Evolutionary conservation across 2,113 vertebrate genomes (phyloP).

Genomic region (Ariopsis seemanni): DNA sequence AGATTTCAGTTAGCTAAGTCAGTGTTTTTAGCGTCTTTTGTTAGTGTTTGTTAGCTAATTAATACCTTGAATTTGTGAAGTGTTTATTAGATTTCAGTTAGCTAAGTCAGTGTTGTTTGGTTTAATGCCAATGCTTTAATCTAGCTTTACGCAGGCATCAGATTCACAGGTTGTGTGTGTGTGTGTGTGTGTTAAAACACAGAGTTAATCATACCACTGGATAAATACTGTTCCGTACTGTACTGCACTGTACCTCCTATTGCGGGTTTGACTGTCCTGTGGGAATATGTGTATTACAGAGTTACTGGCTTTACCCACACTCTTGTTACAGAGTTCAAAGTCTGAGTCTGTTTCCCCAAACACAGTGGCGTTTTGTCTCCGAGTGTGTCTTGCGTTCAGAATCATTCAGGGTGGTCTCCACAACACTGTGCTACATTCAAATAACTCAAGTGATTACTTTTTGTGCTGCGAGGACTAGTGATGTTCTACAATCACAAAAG

Average conservation of each 20-base stretch:
- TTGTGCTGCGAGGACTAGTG: background rate
- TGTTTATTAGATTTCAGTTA: background rate
- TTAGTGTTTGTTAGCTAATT: no score
- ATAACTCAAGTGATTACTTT: background rate
- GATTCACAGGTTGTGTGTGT: background rate
- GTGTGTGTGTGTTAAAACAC: background rate
- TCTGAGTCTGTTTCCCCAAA: constrained; percentile 47
- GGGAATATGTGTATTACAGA: background rate
- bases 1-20: no score
- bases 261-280: constrained; percentile 2
- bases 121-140: background rate
- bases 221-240: background rate
- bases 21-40: no score
- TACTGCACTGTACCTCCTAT: background rate
- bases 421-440: constrained; percentile 19
- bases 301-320: constrained; percentile 6
- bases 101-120: background rate
- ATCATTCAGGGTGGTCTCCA: constrained; percentile 29
- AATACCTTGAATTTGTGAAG: no score
- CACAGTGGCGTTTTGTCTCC: constrained; percentile 40
- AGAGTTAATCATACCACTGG: background rate
- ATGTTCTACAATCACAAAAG: background rate
- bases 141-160: background rate
- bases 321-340: constrained; percentile 30
- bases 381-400: constrained; percentile 27